Evolutionary conservation across 2,113 vertebrate genomes (phyloP), one percentile per base, ranked within the genome.

Genomic region (Electrona antarctica): DNA sequence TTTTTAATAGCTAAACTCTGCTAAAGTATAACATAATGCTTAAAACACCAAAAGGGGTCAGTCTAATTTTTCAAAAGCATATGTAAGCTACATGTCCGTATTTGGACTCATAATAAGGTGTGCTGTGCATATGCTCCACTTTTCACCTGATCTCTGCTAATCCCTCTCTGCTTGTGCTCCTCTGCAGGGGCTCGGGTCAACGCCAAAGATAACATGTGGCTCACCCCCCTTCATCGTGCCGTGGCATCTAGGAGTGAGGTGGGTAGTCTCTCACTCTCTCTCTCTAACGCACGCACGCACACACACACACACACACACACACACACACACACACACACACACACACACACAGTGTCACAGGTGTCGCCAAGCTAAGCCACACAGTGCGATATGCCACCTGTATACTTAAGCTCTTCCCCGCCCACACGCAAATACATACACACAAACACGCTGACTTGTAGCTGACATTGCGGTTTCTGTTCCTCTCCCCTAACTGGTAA

Each of bases 141-240:
- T 45, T 21, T 13, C 4, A 3, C 41, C 62, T 49, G 7, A 5
- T 57, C 14, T 7, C n/a, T 55, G 9, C 21, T 59, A 28, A 15
- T 59, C 10, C 61, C 29, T 72, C 49, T 74, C 33, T 71, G 7
- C 21, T 45, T 10, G 51, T 59, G 28, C 59, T 52, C 8, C 52
- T 65, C 63, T 77, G 69, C 89, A 99, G 97, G 98, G 0, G 96
- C 97, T 45, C 95, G 98, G 51, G 97, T 98, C 52, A 99, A 99
- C 73, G 97, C 98, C 91, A 99, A 99, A 93, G 98, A 99, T 79
- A 98, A 94, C 60, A 99, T 98, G 97, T 99, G 97, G 98, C 93
- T 99, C 87, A 99, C 98, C 46, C 97, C 97, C 55, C 94, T 99
- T 15, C 97, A 99, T 84, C 94, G 97, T 1, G 96, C 97, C 0